A percentile compares a stretch with the other conserved stretches of the same genome.
Conservation (phyloP, 1,140 invertebrate species). For the Berghia stephanieae region DNA sequence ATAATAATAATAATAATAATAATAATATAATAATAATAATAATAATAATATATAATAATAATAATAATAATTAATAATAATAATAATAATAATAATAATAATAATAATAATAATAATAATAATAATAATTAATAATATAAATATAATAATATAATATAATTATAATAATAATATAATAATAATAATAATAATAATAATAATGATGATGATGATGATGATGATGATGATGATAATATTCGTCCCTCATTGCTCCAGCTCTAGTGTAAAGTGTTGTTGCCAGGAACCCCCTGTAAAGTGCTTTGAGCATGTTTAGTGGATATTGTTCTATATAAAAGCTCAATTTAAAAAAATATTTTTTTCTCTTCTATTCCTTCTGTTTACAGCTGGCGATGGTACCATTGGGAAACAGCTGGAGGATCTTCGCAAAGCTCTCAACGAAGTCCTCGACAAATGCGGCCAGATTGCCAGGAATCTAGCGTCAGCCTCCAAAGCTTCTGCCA, state of each 20-base stretch:
- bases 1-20: no score
- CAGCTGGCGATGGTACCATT: slow-evolving; percentile 56
- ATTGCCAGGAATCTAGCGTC: slow-evolving; percentile 47
- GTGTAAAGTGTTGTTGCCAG: no score
- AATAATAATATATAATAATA: no score
- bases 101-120: no score
- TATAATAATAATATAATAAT: neutral
- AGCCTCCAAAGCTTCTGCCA: slow-evolving; percentile 38
- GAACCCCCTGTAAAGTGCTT: no score
- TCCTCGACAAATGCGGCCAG: slow-evolving; percentile 46
- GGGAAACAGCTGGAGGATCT: slow-evolving; percentile 50
- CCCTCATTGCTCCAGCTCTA: no score
- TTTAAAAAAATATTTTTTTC: neutral
- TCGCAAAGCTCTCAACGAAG: slow-evolving; percentile 46
- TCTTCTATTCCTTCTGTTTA: slow-evolving; percentile 12
- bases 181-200: neutral
- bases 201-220: neutral
- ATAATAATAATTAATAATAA: no score
- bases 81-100: no score
- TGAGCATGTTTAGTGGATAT: no score
- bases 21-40: no score
- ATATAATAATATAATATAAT: neutral
- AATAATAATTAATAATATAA: neutral
- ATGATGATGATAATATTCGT: neutral
- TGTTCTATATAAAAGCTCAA: no score